Conservation (phyloP, 2,888 invertebrate species). For the Acanthococcus lagerstroemiae region DNA sequence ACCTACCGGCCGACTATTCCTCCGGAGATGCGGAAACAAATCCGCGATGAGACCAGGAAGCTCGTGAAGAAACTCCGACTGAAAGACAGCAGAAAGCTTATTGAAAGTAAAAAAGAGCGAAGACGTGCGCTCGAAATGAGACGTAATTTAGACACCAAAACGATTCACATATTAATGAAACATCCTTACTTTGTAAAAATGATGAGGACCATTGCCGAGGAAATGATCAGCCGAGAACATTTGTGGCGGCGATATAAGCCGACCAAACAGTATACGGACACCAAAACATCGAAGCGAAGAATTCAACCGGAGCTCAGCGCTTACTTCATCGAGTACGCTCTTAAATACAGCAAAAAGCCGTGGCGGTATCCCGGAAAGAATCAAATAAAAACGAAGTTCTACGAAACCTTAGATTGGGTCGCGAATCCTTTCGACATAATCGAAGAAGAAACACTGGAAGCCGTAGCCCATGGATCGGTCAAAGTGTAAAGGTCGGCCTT, state of each 20-base stretch:
- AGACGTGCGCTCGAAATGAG: too few species aligned
- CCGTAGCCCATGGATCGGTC: too few species aligned
- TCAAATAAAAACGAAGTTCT: constrained; percentile 1
- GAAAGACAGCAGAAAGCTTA: too few species aligned
- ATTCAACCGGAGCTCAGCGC: neutral
- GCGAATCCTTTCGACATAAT: constrained; percentile 2
- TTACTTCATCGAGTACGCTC: constrained; percentile 4
- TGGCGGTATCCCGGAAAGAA: constrained; percentile 6
- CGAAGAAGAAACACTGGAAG: constrained; percentile 12
- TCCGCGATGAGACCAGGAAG: too few species aligned
- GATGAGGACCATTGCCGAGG: neutral
- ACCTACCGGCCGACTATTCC: too few species aligned
- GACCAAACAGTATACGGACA: neutral
- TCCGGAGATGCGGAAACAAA: too few species aligned
- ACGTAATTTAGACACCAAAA: neutral
- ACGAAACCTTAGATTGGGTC: constrained; percentile 7
- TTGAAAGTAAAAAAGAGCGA: too few species aligned
- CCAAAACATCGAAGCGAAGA: neutral
- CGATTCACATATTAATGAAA: neutral
- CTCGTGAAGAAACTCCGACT: too few species aligned
- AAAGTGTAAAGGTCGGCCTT: too few species aligned
- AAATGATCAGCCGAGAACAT: neutral
- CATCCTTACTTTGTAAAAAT: constrained; percentile 6
- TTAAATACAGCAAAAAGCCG: constrained; percentile 5
- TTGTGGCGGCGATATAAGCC: neutral